These are phyloP conservation scores for Lasioglossum malachurum DNA, from an alignment of 2,888 invertebrate genomes.

Conservation along the genomic window DNA sequence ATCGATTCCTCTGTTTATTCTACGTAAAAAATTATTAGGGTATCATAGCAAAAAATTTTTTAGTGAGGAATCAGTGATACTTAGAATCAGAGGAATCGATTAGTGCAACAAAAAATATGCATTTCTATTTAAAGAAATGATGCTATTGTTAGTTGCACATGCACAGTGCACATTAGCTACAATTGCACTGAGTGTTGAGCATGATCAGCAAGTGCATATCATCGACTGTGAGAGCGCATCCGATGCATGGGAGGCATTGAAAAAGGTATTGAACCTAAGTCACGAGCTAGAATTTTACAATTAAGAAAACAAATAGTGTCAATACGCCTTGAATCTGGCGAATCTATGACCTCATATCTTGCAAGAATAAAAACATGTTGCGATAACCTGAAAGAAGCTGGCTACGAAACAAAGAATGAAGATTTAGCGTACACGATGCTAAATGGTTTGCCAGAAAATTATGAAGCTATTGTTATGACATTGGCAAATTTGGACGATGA, in stretches of 20 bases:
- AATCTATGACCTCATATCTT: not conserved
- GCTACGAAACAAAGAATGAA: not conserved
- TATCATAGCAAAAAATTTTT: too few relatives aligned
- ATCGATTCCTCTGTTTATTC: too few relatives aligned
- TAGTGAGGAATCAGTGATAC: too few relatives aligned
- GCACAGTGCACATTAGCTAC: too few relatives aligned
- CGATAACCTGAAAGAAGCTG: not conserved
- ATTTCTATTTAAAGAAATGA: too few relatives aligned
- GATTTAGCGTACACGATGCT: not conserved
- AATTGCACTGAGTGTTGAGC: not conserved
- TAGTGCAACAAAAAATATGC: too few relatives aligned
- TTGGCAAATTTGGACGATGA: not conserved
- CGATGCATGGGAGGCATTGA: not conserved
- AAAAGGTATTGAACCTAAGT: not conserved
- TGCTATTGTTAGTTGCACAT: too few relatives aligned
- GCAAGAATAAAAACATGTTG: not conserved
- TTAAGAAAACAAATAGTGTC: not conserved
- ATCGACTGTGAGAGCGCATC: too few relatives aligned
- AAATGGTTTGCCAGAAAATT: not conserved
- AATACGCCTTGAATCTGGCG: not conserved
- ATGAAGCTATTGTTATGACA: not conserved
- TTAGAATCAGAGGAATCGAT: too few relatives aligned
- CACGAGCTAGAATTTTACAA: not conserved
- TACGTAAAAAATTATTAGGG: too few relatives aligned
- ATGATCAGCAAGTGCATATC: not conserved